Conservation (phyloP, 2,888 invertebrate species). For the Strigamia maritima region DNA sequence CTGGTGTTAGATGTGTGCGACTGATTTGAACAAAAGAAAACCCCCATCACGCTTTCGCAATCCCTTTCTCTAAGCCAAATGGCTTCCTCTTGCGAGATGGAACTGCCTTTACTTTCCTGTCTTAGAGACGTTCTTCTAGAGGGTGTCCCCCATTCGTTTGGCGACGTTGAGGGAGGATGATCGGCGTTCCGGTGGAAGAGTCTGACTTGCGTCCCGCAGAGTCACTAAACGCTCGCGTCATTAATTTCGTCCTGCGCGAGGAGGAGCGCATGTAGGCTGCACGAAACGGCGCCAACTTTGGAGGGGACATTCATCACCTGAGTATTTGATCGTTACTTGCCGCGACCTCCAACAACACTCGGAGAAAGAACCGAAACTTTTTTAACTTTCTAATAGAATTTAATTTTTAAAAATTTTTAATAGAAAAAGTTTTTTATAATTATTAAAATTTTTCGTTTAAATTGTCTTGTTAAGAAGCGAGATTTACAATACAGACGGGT, state of each 20-base stretch:
- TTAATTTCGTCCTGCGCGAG: constrained; percentile 39
- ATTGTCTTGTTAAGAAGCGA: neutral
- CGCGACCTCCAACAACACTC: neutral
- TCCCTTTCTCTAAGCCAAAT: constrained; percentile 15
- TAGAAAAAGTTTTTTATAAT: neutral
- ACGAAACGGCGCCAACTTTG: constrained; percentile 39
- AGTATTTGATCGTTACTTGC: constrained; percentile 16
- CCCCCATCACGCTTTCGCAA: neutral
- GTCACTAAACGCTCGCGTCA: constrained; percentile 40
- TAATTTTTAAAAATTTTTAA: neutral
- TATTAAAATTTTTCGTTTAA: neutral
- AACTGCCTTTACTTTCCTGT: constrained; percentile 32
- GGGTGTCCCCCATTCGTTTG: constrained; percentile 31
- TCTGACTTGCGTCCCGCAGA: constrained; percentile 35
- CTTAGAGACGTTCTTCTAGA: constrained; percentile 23
- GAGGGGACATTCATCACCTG: constrained; percentile 39
- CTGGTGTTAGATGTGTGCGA: constrained; percentile 24
- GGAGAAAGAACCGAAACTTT: neutral
- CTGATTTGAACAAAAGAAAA: constrained; percentile 21
- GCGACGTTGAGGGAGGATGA: constrained; percentile 15
- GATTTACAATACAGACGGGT: constrained; percentile 21
- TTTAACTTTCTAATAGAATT: neutral
- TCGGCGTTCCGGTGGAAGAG: constrained; percentile 33
- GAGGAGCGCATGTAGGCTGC: constrained; percentile 25
- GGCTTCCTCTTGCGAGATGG: constrained; percentile 27